Evolutionary conservation across 1,140 invertebrate species (phyloP).

Genomic region (Hyphantria cunea): DNA sequence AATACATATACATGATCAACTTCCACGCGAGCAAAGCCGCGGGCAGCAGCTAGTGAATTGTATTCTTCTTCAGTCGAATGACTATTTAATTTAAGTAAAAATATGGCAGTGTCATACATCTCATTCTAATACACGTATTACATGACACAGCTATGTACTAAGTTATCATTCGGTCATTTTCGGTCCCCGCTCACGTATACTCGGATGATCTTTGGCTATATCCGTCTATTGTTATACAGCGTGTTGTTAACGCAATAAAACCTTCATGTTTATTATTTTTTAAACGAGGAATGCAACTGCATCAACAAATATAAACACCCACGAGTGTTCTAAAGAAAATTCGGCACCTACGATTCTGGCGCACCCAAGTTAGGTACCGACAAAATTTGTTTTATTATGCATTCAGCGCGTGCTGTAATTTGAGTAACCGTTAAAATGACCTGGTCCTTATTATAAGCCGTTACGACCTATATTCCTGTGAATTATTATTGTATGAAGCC

Average conservation of each 20-base stretch:
- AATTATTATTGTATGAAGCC: constrained; percentile 5
- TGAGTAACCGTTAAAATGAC: constrained; percentile 19
- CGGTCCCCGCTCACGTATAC: neutral
- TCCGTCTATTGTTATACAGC: constrained; percentile 39
- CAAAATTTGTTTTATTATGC: constrained; percentile 22
- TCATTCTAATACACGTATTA: too few species aligned
- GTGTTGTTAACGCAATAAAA: constrained; percentile 28
- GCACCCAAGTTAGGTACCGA: constrained; percentile 12
- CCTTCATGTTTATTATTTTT: constrained; percentile 41
- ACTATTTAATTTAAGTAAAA: too few species aligned
- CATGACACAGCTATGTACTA: neutral
- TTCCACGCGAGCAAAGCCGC: too few species aligned
- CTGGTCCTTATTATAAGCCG: constrained; percentile 25
- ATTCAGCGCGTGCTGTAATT: constrained; percentile 17
- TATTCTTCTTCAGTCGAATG: too few species aligned
- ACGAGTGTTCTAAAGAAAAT: neutral
- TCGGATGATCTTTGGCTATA: constrained; percentile 3
- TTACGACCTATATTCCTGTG: constrained; percentile 12
- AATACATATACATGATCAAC: too few species aligned
- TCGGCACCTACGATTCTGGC: neutral
- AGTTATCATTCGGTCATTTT: constrained; percentile 25
- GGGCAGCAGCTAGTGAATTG: too few species aligned
- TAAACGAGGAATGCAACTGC: constrained; percentile 4
- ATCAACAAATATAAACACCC: constrained; percentile 1
- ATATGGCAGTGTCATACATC: too few species aligned